Base-by-base conservation (phyloP, 2,888 invertebrate genomes). In the Synergus itoensis region DNA sequence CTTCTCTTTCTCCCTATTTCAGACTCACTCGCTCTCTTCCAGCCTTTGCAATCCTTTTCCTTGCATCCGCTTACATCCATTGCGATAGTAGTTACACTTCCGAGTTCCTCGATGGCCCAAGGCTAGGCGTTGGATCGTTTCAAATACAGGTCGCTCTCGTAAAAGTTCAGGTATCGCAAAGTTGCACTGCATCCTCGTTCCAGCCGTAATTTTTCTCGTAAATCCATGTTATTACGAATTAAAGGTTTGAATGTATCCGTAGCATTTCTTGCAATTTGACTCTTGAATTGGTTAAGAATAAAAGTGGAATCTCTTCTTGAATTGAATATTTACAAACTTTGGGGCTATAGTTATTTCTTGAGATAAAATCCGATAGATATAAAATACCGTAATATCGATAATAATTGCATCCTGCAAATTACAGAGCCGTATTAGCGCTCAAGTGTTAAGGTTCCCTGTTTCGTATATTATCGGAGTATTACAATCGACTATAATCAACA, bases 1-100 rank as follows among this genome's bases (percentile, higher is more conserved):
- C 16, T 77, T 64, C 63, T 77, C 45, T 64, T 64, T n/a, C 43
- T 45, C 36, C 4, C n/a, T 48, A 18, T 77, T 76, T 18, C 48
- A 40, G 4, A 12, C 28, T 21, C 48, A 12, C n/a, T n/a, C 40
- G 12, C 18, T 41, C 41, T 65, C 43, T 41, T 73, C 43, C 16
- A 41, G n/a, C 16, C 9, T 41, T 45, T 14, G 14, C 41, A n/a
- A 63, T 28, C 8, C 62, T 60, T 77, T 77, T 7, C 62, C 18
- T 60, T 45, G 48, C 67, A 40, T 77, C 63, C 21, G 36, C 63
- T 43, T 77, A 48, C 62, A 53, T 36, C 11, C 36, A 73, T 67
- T 40, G 36, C 53, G 40, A 77, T 28, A 73, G 73, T 45, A 48
- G 73, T 43, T 21, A 73, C 28, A 73, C 18, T 73, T 45, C 12